Conservation (phyloP, 2,113 vertebrate genomes). For the Malurus elegans region DNA sequence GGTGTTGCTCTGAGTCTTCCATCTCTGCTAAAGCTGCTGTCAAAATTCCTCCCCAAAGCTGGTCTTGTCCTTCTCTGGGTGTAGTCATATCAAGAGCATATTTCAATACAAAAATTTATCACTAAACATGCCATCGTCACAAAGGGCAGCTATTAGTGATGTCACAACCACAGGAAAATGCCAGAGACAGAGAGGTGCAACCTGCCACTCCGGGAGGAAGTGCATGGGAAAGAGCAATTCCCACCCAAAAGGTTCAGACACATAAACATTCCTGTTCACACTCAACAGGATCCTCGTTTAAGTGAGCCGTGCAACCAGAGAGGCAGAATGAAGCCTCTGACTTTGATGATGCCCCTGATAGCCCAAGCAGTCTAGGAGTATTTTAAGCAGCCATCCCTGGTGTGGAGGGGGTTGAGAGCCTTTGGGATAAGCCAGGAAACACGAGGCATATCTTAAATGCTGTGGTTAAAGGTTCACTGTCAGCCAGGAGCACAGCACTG, state of each 20-base stretch:
- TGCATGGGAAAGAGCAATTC: neutral
- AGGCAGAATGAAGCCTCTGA: conserved; percentile 37
- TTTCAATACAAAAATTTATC: neutral
- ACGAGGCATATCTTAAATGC: neutral
- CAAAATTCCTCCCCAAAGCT: neutral
- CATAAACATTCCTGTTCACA: neutral
- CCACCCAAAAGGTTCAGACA: neutral
- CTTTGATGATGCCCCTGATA: conserved; percentile 54
- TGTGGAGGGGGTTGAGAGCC: neutral
- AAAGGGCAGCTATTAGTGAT: neutral
- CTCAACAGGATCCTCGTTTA: neutral
- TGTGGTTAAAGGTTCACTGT: neutral
- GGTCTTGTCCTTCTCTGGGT: neutral
- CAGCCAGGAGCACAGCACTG: neutral
- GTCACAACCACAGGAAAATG: neutral
- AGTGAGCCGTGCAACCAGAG: conserved; percentile 38
- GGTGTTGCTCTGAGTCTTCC: neutral
- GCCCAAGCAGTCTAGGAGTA: neutral
- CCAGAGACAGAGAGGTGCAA: neutral
- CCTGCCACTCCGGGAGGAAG: neutral
- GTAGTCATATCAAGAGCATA: neutral
- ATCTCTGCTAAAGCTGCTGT: neutral
- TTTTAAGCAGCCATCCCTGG: conserved; percentile 36
- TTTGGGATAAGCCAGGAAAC: conserved; percentile 5
- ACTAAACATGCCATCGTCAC: neutral